Percentiles rank a stretch among this genome's conserved stretches.
phyloP scores from a whole-genome alignment of 92 coral and sea anemone genomes.

The Pocillopora meandrina region DNA sequence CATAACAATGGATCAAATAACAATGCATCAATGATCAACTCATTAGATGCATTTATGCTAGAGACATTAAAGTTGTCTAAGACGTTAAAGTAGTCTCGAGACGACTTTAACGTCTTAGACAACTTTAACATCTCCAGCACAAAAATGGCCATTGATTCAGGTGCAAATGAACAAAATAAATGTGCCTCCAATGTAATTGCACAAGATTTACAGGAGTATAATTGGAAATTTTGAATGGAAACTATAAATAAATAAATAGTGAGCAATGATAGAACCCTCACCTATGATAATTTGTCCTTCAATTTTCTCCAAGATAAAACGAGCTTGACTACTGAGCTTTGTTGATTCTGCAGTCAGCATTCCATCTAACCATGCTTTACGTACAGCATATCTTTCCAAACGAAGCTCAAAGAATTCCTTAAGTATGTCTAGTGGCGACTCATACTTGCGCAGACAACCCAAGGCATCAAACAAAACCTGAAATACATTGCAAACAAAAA shows the following conservation, averaged over 20 bases:
- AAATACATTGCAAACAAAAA: not conserved
- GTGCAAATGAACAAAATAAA: too few species aligned
- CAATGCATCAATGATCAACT: too few species aligned
- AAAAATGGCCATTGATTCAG: too few species aligned
- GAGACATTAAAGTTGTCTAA: too few species aligned
- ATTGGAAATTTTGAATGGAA: too few species aligned
- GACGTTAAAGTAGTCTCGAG: too few species aligned
- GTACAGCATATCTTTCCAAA: conserved; percentile 76
- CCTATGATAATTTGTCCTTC: conserved; percentile 91
- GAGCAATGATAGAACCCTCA: conserved; percentile 12
- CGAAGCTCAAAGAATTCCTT: conserved; percentile 83
- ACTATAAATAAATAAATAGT: not conserved
- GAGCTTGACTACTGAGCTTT: conserved; percentile 85
- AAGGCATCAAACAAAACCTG: conserved; percentile 91
- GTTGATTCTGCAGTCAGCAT: conserved; percentile 89
- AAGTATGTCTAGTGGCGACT: conserved; percentile 63
- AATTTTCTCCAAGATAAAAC: conserved; percentile 94
- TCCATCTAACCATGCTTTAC: conserved; percentile 91
- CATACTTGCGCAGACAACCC: conserved; percentile 94
- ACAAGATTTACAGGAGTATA: not conserved
- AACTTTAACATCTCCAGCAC: too few species aligned
- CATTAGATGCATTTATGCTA: too few species aligned
- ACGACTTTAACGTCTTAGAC: too few species aligned
- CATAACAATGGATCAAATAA: too few species aligned
- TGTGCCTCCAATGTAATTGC: not conserved